Base-by-base conservation (phyloP, 2,888 invertebrate species). In the Drosophila nr. fundita region DNA sequence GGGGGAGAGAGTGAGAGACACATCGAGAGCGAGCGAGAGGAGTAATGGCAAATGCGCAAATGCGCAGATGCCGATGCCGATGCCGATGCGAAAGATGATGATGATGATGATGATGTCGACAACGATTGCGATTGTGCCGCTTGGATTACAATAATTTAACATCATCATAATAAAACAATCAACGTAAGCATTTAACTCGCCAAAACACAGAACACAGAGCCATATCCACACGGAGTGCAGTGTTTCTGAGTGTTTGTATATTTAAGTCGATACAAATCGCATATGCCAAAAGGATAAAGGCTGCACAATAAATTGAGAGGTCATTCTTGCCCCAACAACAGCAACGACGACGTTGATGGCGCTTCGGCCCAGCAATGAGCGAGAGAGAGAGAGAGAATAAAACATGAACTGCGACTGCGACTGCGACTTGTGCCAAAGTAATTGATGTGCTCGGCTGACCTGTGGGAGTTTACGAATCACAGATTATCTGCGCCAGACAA, bases 91-190 rank as follows among this genome's bases (percentile, higher is more conserved):
- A 62, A 57, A 59, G 62, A 70, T 71, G 77, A 63, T 69, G 75
- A 65, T 78, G 75, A 65, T 78, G 73, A 75, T 87, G 89, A 86
- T 80, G 90, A 90, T 82, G 89, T 90, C 88, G 82, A 90, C 90
- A 84, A 89, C 89, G 87, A 89, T 87, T 90, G 81, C 88, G 91
- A 91, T 91, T 90, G 90, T 89, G 85, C 81, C 30, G 80, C 76
- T 76, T 90, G 91, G 92, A 92, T 91, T 91, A 91, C 87, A 92
- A 92, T 91, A 92, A 92, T 91, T 91, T 91, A 91, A 91, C 91
- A 91, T 91, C 91, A 91, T 91, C 91, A 91, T 91, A 91, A 91
- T 91, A 91, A 91, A 91, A 91, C 91, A 91, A 91, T 91, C 91
- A 91, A 91, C 91, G 91, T 91, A 85, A 83, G 83, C 88, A 83